phyloP scores from a whole-genome alignment of 2,888 invertebrate species.

The Oscheius sp. region DNA sequence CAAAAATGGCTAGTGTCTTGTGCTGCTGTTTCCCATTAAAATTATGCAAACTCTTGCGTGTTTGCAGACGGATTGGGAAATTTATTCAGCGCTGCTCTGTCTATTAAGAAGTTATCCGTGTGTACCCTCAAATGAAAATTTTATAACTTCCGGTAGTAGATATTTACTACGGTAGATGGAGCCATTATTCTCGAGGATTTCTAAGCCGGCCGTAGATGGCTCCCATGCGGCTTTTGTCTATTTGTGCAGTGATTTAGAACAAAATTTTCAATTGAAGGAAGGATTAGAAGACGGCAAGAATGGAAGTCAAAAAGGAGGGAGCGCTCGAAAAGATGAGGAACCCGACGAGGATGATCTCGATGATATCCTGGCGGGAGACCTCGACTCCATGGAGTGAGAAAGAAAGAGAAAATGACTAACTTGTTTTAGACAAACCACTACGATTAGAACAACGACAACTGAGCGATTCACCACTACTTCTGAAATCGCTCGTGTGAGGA shows the following conservation, averaged over 20 bases:
- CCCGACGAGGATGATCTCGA: slow-evolving; percentile 32
- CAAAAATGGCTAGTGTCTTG: not conserved
- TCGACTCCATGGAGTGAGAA: slow-evolving; percentile 34
- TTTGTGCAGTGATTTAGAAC: slow-evolving; percentile 28
- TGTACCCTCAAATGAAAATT: too few species aligned
- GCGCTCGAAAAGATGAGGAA: slow-evolving; percentile 21
- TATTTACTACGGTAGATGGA: too few species aligned
- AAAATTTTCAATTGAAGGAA: slow-evolving; percentile 31
- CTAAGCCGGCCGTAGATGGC: too few species aligned
- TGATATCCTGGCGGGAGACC: slow-evolving; percentile 30
- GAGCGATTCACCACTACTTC: slow-evolving; percentile 26
- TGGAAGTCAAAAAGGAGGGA: slow-evolving; percentile 18
- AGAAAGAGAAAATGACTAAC: not conserved
- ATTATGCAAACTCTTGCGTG: slow-evolving; percentile 25
- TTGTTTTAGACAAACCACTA: slow-evolving; percentile 18
- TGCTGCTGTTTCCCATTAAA: slow-evolving; percentile 3
- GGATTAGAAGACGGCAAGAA: slow-evolving; percentile 30
- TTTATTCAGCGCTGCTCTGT: not conserved
- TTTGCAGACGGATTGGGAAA: slow-evolving; percentile 19
- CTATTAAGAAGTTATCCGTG: too few species aligned
- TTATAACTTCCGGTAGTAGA: too few species aligned
- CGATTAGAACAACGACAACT: slow-evolving; percentile 15
- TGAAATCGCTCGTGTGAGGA: slow-evolving; percentile 29
- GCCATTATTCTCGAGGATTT: too few species aligned
- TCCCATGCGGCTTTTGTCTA: slow-evolving; percentile 22